Conservation (phyloP, 2,888 invertebrate species). For the Stictocephala bisonia region DNA sequence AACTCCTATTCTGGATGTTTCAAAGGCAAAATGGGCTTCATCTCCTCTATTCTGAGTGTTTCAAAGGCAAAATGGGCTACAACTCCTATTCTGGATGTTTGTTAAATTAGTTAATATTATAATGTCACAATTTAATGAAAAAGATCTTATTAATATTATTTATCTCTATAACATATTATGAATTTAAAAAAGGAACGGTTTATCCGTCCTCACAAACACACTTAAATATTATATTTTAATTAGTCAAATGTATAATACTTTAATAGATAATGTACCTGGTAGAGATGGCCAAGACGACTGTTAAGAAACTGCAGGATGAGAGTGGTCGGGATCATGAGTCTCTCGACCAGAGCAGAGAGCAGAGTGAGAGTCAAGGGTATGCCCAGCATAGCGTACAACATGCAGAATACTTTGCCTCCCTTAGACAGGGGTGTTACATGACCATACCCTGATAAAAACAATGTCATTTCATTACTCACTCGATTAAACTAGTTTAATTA, state of each 20-base stretch:
- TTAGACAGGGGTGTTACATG: constrained; percentile 88
- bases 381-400: constrained; percentile 85
- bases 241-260: background rate
- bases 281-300: constrained; percentile 76
- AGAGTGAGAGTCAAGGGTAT: constrained; percentile 89
- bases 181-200: background rate
- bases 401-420: constrained; percentile 89
- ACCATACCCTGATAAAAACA: constrained; percentile 80
- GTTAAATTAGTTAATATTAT: too few species aligned
- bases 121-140: too few species aligned
- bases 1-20: too few species aligned
- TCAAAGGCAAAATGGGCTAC: too few species aligned
- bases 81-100: too few species aligned
- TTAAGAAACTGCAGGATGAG: constrained; percentile 77
- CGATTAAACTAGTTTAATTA: too few species aligned
- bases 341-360: constrained; percentile 83
- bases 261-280: constrained; percentile 62
- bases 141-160: too few species aligned
- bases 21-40: too few species aligned
- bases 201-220: background rate
- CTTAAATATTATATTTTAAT: background rate
- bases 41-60: too few species aligned
- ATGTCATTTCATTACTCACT: too few species aligned
- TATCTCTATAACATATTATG: too few species aligned
- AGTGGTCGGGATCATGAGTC: constrained; percentile 80